A percentile compares a stretch with the other conserved stretches of the same genome.
Evolutionary conservation across 2,888 invertebrate species (phyloP).

Genomic region (Lochmaea capreae): DNA sequence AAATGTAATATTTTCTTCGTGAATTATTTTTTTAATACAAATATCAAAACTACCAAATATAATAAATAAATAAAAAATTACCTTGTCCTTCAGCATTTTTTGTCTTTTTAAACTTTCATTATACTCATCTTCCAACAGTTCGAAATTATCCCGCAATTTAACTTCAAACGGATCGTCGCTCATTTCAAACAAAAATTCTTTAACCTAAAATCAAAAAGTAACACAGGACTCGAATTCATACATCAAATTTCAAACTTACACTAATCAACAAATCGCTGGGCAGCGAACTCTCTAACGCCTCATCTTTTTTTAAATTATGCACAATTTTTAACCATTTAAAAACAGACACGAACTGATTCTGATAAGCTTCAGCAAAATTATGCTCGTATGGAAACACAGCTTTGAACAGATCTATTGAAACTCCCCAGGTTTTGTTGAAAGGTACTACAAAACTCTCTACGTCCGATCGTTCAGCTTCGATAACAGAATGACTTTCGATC

Average conservation of each 20-base stretch:
- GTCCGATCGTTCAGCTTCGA: slow-evolving; percentile 79
- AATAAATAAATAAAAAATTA: slow-evolving; percentile 49
- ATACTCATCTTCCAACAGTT: slow-evolving; percentile 94
- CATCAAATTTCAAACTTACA: slow-evolving; percentile 65
- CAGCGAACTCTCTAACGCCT: slow-evolving; percentile 76
- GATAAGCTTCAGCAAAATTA: slow-evolving; percentile 87
- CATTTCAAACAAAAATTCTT: slow-evolving; percentile 90
- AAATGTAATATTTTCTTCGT: no score
- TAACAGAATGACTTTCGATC: slow-evolving; percentile 72
- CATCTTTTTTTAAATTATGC: slow-evolving; percentile 77
- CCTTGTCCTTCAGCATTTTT: slow-evolving; percentile 89
- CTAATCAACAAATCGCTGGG: slow-evolving; percentile 92
- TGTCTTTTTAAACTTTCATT: slow-evolving; percentile 91
- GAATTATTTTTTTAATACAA: no score
- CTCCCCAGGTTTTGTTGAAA: slow-evolving; percentile 80
- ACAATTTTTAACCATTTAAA: slow-evolving; percentile 94
- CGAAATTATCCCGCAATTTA: slow-evolving; percentile 94
- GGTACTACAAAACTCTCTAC: slow-evolving; percentile 77
- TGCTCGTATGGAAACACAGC: slow-evolving; percentile 89
- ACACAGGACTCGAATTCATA: not conserved
- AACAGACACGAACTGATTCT: slow-evolving; percentile 89
- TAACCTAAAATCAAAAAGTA: slow-evolving; percentile 70
- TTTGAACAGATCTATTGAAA: slow-evolving; percentile 74
- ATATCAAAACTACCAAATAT: not conserved
- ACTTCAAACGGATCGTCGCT: slow-evolving; percentile 99